Percentiles rank a stretch among this genome's conserved stretches.
phyloP scores from a whole-genome alignment of 2,888 invertebrate genomes.

The Conus canariensis region DNA sequence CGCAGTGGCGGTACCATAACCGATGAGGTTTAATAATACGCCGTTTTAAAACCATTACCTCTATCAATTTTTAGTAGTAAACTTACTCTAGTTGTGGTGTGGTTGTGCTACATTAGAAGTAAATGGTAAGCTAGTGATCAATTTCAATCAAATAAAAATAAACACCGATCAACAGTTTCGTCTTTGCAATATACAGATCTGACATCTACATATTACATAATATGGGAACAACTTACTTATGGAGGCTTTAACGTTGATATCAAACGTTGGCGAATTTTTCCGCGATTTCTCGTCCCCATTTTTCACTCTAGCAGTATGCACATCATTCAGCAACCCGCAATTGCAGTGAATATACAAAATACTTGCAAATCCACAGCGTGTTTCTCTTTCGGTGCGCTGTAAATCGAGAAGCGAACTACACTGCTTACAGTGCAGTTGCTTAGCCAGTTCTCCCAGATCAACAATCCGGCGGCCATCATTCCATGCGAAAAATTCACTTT shows the following conservation, averaged over 20 bases:
- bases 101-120: too few species aligned
- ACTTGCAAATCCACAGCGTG: slow-evolving; percentile 35
- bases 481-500: slow-evolving; percentile 36
- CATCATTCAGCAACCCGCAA: slow-evolving; percentile 37
- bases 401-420: slow-evolving; percentile 34
- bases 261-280: neutral
- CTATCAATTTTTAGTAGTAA: too few species aligned
- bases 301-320: slow-evolving; percentile 33
- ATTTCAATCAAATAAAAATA: too few species aligned
- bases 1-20: too few species aligned
- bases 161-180: too few species aligned
- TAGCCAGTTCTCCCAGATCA: slow-evolving; percentile 36
- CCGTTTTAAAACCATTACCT: too few species aligned
- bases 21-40: too few species aligned
- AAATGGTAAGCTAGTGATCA: too few species aligned
- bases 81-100: too few species aligned
- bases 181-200: too few species aligned
- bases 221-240: slow-evolving; percentile 26
- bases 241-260: slow-evolving; percentile 39
- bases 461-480: slow-evolving; percentile 38
- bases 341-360: slow-evolving; percentile 23
- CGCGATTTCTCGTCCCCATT: neutral
- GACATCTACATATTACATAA: too few species aligned
- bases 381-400: slow-evolving; percentile 30
- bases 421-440: slow-evolving; percentile 36